Evolutionary conservation across 2,113 vertebrate species (phyloP).

Genomic region (Lota lota): DNA sequence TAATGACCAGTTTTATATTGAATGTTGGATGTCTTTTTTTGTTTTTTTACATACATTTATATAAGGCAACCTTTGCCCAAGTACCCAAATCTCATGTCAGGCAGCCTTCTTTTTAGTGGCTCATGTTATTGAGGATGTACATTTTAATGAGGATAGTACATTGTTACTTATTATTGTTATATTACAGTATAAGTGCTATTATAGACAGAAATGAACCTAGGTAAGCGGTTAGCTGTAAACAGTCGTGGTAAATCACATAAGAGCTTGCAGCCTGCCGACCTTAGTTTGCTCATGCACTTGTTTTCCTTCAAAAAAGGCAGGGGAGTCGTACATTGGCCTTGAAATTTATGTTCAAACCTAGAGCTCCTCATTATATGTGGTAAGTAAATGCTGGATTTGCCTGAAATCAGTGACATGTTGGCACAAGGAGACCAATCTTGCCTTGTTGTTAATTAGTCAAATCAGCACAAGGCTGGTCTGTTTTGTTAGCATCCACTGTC

Average conservation of each 20-base stretch:
- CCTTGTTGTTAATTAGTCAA: background rate
- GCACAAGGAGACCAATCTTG: background rate
- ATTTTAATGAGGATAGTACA: background rate
- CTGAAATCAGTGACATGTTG: background rate
- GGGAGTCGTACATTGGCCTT: background rate
- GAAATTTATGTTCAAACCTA: background rate
- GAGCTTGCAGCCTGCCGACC: conserved; percentile 10
- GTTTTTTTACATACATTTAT: background rate
- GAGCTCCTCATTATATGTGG: background rate
- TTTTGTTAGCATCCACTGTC: background rate
- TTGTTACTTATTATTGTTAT: background rate
- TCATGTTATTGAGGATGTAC: background rate
- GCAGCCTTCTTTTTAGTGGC: background rate
- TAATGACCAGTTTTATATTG: background rate
- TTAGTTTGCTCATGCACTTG: conserved; percentile 42
- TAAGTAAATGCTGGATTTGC: conserved; percentile 9
- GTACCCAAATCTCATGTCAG: background rate
- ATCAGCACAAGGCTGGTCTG: background rate
- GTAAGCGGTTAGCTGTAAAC: conserved; percentile 39
- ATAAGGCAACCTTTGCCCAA: background rate
- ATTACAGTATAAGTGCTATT: background rate
- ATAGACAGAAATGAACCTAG: conserved; percentile 15
- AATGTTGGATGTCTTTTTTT: too few species aligned
- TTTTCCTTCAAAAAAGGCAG: conserved; percentile 12
- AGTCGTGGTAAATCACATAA: conserved; percentile 23